Evolutionary conservation across 2,888 invertebrate species (phyloP).

Genomic region (Biston betularia): DNA sequence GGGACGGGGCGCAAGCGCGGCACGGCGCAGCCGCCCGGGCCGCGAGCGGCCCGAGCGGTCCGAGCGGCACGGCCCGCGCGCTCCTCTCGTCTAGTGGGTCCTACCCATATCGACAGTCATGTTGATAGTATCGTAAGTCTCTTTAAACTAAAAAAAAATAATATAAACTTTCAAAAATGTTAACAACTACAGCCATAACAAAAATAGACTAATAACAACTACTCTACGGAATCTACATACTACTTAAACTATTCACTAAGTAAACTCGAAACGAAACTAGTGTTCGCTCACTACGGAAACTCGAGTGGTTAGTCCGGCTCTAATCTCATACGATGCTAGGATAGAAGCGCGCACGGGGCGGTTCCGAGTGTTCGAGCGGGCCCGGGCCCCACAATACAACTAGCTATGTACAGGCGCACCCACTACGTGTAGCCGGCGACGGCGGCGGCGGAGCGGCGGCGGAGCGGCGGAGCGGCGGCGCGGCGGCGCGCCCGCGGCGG

Average conservation of each 20-base stretch:
- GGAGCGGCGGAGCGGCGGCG: slow-evolving; percentile 45
- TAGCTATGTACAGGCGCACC: slow-evolving; percentile 80
- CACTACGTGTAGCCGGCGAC: slow-evolving; percentile 68
- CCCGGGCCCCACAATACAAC: slow-evolving; percentile 46
- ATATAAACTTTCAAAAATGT: slow-evolving; percentile 84
- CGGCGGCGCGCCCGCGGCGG: slow-evolving; percentile 52
- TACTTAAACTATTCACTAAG: slow-evolving; percentile 82
- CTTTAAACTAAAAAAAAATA: slow-evolving; percentile 76
- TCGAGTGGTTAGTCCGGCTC: slow-evolving; percentile 65
- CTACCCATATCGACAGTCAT: slow-evolving; percentile 67
- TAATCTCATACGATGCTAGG: slow-evolving; percentile 64
- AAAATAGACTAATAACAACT: slow-evolving; percentile 84
- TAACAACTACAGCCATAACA: slow-evolving; percentile 86
- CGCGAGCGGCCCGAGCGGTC: background rate
- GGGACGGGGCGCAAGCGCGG: slow-evolving; percentile 32
- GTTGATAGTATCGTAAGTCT: slow-evolving; percentile 68
- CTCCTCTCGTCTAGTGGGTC: slow-evolving; percentile 57
- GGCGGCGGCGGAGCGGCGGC: slow-evolving; percentile 58
- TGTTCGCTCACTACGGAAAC: slow-evolving; percentile 79
- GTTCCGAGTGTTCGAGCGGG: slow-evolving; percentile 26
- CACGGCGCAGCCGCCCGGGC: slow-evolving; percentile 37
- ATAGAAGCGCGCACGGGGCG: slow-evolving; percentile 50
- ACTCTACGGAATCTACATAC: slow-evolving; percentile 82
- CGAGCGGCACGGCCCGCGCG: slow-evolving; percentile 24
- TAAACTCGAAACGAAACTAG: slow-evolving; percentile 81